Conservation (phyloP, 2,888 invertebrate genomes). For the Diarsia dahlii region DNA sequence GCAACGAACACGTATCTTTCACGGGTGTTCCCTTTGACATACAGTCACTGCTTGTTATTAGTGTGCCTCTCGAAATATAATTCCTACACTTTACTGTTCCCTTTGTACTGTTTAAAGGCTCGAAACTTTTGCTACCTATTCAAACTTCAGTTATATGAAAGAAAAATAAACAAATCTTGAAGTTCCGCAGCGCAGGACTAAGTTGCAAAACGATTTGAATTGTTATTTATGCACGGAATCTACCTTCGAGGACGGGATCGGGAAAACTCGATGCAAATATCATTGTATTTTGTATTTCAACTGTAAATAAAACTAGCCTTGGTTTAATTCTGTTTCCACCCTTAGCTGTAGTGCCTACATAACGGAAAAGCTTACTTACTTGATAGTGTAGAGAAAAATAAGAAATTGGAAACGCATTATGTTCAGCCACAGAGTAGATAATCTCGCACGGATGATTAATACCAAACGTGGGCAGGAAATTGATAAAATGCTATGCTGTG, state of each 20-base stretch:
- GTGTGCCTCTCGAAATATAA: conserved; percentile 64
- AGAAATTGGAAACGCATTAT: conserved; percentile 9
- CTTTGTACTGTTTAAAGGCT: conserved; percentile 67
- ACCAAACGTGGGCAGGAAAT: conserved; percentile 58
- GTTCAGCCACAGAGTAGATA: conserved; percentile 28
- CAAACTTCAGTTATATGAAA: conserved; percentile 51
- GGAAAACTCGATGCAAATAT: conserved; percentile 1
- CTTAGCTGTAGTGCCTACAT: neutral
- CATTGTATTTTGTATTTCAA: conserved; percentile 4
- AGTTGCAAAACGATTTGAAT: conserved; percentile 39
- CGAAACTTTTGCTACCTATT: conserved; percentile 51
- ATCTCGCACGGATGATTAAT: conserved; percentile 53
- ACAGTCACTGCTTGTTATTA: conserved; percentile 72
- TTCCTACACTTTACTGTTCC: conserved; percentile 59
- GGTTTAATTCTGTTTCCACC: neutral
- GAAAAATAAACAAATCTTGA: conserved; percentile 61
- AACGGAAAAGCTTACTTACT: neutral
- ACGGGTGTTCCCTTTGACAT: conserved; percentile 64
- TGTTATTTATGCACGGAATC: conserved; percentile 48
- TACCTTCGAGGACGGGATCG: conserved; percentile 21
- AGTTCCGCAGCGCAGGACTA: conserved; percentile 35
- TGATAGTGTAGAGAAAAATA: neutral
- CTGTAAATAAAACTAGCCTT: neutral
- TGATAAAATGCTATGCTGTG: conserved; percentile 66
- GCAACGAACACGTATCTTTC: conserved; percentile 41